phyloP scores from a whole-genome alignment of 2,888 invertebrate genomes.

The Epinotia brunnichana region DNA sequence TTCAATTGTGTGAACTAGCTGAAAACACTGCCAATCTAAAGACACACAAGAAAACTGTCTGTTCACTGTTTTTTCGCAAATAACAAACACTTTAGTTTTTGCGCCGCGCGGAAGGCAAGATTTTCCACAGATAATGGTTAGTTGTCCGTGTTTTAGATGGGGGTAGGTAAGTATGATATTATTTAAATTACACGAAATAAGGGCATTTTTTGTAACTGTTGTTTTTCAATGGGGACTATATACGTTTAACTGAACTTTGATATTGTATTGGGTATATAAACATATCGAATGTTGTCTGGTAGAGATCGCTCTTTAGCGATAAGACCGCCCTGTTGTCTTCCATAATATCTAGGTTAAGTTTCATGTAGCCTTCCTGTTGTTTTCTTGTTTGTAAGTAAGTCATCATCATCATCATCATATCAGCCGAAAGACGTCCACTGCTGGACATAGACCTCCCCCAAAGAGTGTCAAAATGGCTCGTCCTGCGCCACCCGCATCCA shows the following conservation, averaged over 20 bases:
- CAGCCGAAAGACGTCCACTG: too few species aligned
- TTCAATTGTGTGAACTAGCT: constrained; percentile 46
- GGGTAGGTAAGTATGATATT: constrained; percentile 18
- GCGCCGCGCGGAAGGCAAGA: constrained; percentile 34
- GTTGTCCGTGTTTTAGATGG: constrained; percentile 14
- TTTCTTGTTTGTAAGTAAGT: too few species aligned
- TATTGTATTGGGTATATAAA: not conserved
- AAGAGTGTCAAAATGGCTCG: too few species aligned
- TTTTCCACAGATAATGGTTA: constrained; percentile 31
- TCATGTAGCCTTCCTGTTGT: too few species aligned
- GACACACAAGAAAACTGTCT: constrained; percentile 38
- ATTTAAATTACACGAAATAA: constrained; percentile 21
- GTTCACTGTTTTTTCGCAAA: constrained; percentile 38
- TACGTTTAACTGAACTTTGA: not conserved
- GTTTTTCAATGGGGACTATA: not conserved
- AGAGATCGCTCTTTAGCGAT: too few species aligned
- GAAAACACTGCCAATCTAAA: constrained; percentile 18
- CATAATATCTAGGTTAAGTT: too few species aligned
- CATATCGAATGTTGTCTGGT: too few species aligned
- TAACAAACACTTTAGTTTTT: constrained; percentile 39
- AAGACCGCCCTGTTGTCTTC: too few species aligned
- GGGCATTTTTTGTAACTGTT: not conserved
- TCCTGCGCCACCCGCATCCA: too few species aligned
- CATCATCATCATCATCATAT: too few species aligned
- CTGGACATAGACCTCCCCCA: too few species aligned